Evolutionary conservation across 2,113 vertebrate genomes (phyloP).

Genomic region (Calyptommatus sinebrachiatus): DNA sequence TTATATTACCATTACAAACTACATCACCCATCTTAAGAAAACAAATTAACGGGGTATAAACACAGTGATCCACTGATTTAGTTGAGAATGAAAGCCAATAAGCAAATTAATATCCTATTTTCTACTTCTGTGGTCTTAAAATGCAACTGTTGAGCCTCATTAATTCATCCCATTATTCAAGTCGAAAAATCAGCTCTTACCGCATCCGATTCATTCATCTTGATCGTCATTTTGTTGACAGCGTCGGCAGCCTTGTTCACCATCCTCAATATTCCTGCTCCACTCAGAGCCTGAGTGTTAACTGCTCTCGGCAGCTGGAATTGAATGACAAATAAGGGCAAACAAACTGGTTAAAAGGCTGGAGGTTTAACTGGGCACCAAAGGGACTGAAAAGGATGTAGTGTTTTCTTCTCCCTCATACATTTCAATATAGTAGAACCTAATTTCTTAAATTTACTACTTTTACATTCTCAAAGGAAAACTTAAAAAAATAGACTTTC

Average conservation of each 20-base stretch:
- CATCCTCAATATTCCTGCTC: conserved; percentile 97
- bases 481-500: conserved; percentile 84
- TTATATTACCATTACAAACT: conserved; percentile 69
- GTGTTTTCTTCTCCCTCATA: conserved; percentile 76
- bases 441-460: conserved; percentile 84
- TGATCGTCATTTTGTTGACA: conserved; percentile 99
- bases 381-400: conserved; percentile 70
- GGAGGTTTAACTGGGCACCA: conserved; percentile 78
- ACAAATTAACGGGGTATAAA: conserved; percentile 71
- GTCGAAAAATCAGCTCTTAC: conserved; percentile 91
- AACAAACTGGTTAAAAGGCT: conserved; percentile 87
- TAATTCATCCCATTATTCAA: conserved; percentile 91
- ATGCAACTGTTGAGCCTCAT: conserved; percentile 83
- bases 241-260: conserved; percentile 98
- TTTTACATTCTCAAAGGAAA: conserved; percentile 79
- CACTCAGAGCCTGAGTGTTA: conserved; percentile 98
- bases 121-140: conserved; percentile 73
- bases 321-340: conserved; percentile 96
- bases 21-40: conserved; percentile 67
- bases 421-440: conserved; percentile 78
- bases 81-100: conserved; percentile 72
- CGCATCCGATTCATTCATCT: conserved; percentile 99
- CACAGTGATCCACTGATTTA: conserved; percentile 69
- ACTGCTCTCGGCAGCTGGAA: conserved; percentile 95
- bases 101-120: conserved; percentile 82